Percentiles rank a stretch among this genome's conserved stretches.
phyloP scores from a whole-genome alignment of 2,797 vertebrate species.

The Labeo calbasu region DNA sequence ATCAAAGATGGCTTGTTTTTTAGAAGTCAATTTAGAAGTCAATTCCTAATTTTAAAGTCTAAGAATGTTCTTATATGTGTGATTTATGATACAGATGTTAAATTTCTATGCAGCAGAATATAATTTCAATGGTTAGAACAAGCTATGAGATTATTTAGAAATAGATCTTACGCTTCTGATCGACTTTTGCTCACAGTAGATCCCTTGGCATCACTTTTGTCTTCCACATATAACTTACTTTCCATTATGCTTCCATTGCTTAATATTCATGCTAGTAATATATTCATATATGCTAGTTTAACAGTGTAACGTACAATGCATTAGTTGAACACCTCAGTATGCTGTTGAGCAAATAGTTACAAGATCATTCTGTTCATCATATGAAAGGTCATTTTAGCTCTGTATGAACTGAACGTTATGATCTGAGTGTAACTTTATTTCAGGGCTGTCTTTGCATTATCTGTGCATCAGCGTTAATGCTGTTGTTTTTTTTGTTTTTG shows the following conservation, averaged over 20 bases:
- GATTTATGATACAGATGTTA: background rate
- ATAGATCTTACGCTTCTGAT: background rate
- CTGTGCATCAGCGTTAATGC: background rate
- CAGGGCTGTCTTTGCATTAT: no score
- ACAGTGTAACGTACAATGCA: background rate
- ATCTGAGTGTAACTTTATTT: background rate
- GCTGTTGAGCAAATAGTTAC: background rate
- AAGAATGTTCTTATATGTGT: background rate
- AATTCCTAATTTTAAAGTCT: background rate
- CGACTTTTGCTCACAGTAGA: background rate
- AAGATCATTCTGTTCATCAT: background rate
- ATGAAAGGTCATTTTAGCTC: background rate
- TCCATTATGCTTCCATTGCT: background rate
- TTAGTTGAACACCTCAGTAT: background rate
- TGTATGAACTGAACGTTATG: background rate
- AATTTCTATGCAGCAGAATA: background rate
- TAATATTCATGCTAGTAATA: background rate
- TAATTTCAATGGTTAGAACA: background rate
- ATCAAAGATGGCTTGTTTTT: background rate
- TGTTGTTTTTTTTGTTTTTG: no score
- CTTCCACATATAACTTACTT: background rate
- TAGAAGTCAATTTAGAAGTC: background rate
- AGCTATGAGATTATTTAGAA: constrained; percentile 6
- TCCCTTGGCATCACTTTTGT: background rate
- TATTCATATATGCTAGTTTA: background rate